phyloP scores from a whole-genome alignment of 1,140 invertebrate species.

The Heliconius hermathena region DNA sequence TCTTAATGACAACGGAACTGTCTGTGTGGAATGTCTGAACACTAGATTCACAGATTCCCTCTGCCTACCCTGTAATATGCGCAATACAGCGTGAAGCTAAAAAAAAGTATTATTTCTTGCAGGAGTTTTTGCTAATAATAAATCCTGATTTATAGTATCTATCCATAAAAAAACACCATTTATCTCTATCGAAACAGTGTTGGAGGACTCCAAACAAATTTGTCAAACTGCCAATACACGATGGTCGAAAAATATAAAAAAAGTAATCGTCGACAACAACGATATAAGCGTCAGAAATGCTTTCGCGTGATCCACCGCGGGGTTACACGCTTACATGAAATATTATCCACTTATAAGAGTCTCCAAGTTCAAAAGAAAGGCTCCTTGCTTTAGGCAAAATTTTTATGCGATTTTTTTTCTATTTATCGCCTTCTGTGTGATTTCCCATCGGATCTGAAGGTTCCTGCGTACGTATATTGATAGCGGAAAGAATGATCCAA shows the following conservation, averaged over 20 bases:
- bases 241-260: conserved; percentile 10
- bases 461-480: not conserved
- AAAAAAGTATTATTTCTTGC: not conserved
- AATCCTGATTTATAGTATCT: not conserved
- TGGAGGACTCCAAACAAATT: conserved; percentile 1
- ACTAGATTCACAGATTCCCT: no score
- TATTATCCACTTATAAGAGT: conserved; percentile 32
- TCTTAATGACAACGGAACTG: no score
- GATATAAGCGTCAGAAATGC: conserved; percentile 19
- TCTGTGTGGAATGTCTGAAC: no score
- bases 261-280: conserved; percentile 14
- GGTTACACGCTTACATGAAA: conserved; percentile 31
- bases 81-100: no score
- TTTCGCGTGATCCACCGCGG: conserved; percentile 21
- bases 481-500: not conserved
- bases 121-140: not conserved
- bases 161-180: not conserved
- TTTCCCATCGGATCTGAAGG: conserved; percentile 23
- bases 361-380: conserved; percentile 26
- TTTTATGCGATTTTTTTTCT: conserved; percentile 29
- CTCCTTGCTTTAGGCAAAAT: conserved; percentile 28
- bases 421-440: conserved; percentile 35
- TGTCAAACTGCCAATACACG: conserved; percentile 6
- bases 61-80: no score
- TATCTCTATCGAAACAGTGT: conserved; percentile 5